These are phyloP conservation scores for Bucorvus abyssinicus DNA, from an alignment of 2,797 vertebrate species.

Conservation along the genomic window DNA sequence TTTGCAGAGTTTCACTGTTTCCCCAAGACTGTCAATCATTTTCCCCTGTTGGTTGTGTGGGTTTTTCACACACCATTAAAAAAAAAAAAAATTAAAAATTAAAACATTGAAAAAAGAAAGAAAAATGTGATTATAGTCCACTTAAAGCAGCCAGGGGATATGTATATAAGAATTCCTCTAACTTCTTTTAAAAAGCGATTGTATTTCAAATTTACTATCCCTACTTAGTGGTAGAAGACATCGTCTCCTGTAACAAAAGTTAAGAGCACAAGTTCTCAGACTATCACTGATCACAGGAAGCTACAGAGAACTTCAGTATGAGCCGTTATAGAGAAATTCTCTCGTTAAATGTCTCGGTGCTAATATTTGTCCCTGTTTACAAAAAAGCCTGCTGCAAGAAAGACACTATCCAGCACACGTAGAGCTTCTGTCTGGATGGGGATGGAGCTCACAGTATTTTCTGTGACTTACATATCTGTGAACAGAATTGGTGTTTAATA, in stretches of 20 bases:
- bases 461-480: neutral
- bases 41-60: neutral
- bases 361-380: neutral
- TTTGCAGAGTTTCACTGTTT: neutral
- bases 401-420: neutral
- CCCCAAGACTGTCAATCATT: neutral
- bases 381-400: neutral
- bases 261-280: neutral
- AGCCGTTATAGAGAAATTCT: neutral
- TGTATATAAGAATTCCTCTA: neutral
- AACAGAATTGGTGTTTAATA: neutral
- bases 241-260: neutral
- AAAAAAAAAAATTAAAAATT: neutral
- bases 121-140: neutral
- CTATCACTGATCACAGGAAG: neutral
- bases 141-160: neutral
- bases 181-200: neutral
- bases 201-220: neutral
- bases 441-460: neutral
- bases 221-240: neutral
- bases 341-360: fast-evolving
- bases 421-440: neutral
- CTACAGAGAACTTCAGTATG: fast-evolving
- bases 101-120: neutral
- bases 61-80: neutral